Conservation (phyloP, 2,797 vertebrate species). For the Benthosema pterotum region DNA sequence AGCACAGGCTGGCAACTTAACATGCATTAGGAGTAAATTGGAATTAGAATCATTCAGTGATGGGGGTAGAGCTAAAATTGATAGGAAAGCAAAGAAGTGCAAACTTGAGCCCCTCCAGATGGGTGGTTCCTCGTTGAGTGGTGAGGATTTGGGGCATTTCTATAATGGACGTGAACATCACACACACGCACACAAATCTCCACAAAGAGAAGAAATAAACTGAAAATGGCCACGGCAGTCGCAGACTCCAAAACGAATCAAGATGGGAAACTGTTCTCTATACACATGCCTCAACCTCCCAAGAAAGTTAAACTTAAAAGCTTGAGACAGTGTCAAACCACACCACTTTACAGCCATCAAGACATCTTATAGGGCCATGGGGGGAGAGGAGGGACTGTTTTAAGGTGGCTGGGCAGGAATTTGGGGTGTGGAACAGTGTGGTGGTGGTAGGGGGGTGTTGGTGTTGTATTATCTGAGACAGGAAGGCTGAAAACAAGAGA, state of each 20-base stretch:
- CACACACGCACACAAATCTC: neutral
- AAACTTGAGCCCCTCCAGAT: constrained; percentile 31
- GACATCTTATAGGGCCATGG: neutral
- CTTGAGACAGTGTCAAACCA: neutral
- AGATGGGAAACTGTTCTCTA: neutral
- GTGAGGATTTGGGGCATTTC: no score
- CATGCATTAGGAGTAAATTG: constrained; percentile 77
- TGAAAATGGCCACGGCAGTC: constrained; percentile 15
- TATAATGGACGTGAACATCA: no score
- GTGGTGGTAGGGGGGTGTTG: constrained; percentile 23
- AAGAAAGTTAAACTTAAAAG: no score
- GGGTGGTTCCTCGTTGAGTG: no score
- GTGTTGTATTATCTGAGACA: constrained; percentile 51
- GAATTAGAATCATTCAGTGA: constrained; percentile 76
- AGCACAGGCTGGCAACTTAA: constrained; percentile 74
- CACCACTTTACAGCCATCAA: neutral
- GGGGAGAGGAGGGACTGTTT: constrained; percentile 16
- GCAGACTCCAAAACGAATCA: constrained; percentile 1
- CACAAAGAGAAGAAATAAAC: neutral
- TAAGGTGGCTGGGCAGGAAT: constrained; percentile 49
- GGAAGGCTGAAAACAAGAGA: constrained; percentile 65
- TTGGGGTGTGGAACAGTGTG: constrained; percentile 41
- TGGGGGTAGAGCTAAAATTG: constrained; percentile 67
- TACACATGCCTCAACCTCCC: neutral
- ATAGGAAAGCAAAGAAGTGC: constrained; percentile 59